phyloP scores from a whole-genome alignment of 2,888 invertebrate species.

The Andrena flavipes region DNA sequence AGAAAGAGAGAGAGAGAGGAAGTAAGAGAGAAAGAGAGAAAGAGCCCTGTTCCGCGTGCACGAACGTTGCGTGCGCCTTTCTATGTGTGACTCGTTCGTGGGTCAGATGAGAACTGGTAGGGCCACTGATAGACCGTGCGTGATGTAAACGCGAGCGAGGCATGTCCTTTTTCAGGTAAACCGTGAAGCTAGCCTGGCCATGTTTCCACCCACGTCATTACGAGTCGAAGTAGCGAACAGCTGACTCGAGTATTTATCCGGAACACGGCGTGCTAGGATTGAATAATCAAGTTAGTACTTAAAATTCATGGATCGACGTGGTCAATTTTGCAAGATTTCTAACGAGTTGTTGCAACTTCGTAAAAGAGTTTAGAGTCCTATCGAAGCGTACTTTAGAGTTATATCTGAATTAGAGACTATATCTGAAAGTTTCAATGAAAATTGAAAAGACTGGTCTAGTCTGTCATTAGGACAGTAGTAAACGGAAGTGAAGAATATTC shows the following conservation, averaged over 20 bases:
- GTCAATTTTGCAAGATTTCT: slow-evolving; percentile 25
- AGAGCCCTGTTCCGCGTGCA: slow-evolving; percentile 38
- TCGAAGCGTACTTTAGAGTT: not conserved
- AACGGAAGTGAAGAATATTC: no score
- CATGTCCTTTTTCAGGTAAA: slow-evolving; percentile 46
- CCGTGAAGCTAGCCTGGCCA: slow-evolving; percentile 26
- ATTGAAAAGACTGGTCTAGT: no score
- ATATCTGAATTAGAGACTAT: no score
- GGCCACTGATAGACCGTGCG: slow-evolving; percentile 52
- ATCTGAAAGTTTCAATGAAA: no score
- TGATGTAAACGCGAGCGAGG: slow-evolving; percentile 49
- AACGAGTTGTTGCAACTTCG: not conserved
- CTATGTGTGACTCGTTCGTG: slow-evolving; percentile 46
- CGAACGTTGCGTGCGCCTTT: slow-evolving; percentile 30
- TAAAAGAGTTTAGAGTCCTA: not conserved
- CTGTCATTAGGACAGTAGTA: not conserved
- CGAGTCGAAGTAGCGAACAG: slow-evolving; percentile 50
- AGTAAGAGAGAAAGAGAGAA: slow-evolving; percentile 58
- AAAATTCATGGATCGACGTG: slow-evolving; percentile 13
- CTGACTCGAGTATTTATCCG: slow-evolving; percentile 50
- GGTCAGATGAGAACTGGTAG: slow-evolving; percentile 62
- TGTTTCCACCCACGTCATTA: slow-evolving; percentile 36
- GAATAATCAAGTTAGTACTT: slow-evolving; percentile 14
- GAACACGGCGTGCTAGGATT: slow-evolving; percentile 16
- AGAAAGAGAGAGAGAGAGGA: slow-evolving; percentile 1